Evolutionary conservation across 2,797 vertebrate genomes (phyloP), one percentile per base, ranked within the genome.

Genomic region (Gymnothorax javanicus): DNA sequence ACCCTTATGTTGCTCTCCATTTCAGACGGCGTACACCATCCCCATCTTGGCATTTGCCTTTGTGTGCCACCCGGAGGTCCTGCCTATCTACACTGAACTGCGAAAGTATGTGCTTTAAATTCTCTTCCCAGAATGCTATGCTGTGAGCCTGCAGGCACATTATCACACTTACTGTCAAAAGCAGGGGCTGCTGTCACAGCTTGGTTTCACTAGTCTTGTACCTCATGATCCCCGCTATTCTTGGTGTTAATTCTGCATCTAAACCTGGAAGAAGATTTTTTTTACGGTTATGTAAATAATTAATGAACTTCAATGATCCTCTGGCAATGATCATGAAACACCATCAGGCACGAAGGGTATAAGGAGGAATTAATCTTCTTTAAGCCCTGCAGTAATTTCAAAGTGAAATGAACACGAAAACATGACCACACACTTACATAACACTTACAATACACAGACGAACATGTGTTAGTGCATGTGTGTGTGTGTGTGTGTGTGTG

Each of bases 11-110:
- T 71, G 86, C 86, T 86, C 83, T 60, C 86, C 75, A 69, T 81
- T 90, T 27, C 94, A 99, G 99, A 99, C 99, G 0, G 97, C 98
- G 0, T 99, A 99, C 91, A 99, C 99, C 86, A 97, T 99, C 91
- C 99, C 99, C 85, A 99, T 99, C 93, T 96, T 99, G 96, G 99
- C 98, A 54, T 99, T 99, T 0, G 98, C 99, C 89, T 99, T 99
- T 0, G 99, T 99, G 86, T 99, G 99, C 92, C 96, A 97, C 92
- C 96, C 96, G 0, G 96, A 97, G 89, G 96, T 97, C 0, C 92
- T 97, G 85, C 99, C 98, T 87, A 99, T 99, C 95, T 99, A 99
- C 93, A 99, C 98, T 0, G 98, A 99, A 92, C 96, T 99, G 85
- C 97, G 96, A 93, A 95, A 99, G 99, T 99, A 94, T 96, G 98